Percentiles rank a stretch among this genome's conserved stretches.
phyloP scores from a whole-genome alignment of 2,113 vertebrate genomes.

The Oncorhynchus keta region DNA sequence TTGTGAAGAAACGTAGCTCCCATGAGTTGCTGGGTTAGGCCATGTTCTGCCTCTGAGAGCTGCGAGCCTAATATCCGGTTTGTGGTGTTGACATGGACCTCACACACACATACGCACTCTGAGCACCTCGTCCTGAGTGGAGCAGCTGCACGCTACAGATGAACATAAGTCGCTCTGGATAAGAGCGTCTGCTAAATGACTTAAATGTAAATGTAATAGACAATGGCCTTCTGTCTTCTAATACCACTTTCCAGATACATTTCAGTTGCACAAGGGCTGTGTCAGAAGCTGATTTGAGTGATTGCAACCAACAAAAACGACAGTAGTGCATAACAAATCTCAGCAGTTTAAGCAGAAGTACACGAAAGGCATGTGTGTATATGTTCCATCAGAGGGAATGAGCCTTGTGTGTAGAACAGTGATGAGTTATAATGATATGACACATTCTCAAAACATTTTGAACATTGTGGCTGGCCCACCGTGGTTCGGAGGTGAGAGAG shows the following conservation, averaged over 20 bases:
- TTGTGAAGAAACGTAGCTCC: neutral
- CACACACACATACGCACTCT: neutral
- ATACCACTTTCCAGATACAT: neutral
- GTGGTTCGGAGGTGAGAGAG: neutral
- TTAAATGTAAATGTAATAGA: too few relatives aligned
- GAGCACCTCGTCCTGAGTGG: neutral
- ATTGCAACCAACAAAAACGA: neutral
- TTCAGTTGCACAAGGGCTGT: neutral
- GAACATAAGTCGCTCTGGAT: too few relatives aligned
- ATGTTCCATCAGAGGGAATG: too few relatives aligned
- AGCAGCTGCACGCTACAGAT: neutral
- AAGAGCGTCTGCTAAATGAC: too few relatives aligned
- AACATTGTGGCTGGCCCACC: neutral
- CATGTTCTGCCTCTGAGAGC: neutral
- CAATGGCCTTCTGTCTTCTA: neutral
- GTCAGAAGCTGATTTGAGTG: neutral
- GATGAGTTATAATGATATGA: too few relatives aligned
- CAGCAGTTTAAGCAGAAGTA: constrained; percentile 20
- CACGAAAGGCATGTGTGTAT: neutral
- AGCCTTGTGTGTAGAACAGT: too few relatives aligned
- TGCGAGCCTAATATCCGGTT: neutral
- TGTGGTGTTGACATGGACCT: neutral
- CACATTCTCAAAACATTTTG: neutral
- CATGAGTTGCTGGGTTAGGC: neutral
- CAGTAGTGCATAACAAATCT: constrained; percentile 19